Percentiles rank a stretch among this genome's conserved stretches.
Evolutionary conservation across 2,888 invertebrate genomes (phyloP).

Genomic region (Schizaphis graminum): DNA sequence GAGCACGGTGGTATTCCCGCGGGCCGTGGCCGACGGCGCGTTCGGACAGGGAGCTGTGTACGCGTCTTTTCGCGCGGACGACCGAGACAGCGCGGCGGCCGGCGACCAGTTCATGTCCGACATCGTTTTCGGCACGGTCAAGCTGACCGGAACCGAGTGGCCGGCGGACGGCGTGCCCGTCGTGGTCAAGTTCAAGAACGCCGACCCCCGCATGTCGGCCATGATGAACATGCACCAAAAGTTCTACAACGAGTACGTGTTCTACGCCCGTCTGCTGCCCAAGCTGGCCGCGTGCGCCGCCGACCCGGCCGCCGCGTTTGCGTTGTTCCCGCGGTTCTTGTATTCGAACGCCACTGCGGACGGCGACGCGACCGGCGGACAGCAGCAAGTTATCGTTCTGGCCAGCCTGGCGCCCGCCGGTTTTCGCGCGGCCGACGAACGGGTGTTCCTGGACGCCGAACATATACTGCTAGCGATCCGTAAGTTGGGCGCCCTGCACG

Average conservation of each 20-base stretch:
- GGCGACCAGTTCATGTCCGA: conserved; percentile 67
- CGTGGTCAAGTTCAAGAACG: conserved; percentile 66
- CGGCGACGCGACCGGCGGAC: not conserved
- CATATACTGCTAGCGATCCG: conserved; percentile 67
- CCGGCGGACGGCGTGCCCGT: not conserved
- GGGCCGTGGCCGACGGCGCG: conserved; percentile 23
- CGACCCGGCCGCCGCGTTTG: conserved; percentile 4
- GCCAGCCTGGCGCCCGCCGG: conserved; percentile 66
- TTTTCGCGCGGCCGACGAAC: conserved; percentile 60
- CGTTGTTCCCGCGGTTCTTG: conserved; percentile 66
- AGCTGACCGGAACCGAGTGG: not conserved
- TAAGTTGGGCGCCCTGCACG: conserved; percentile 68
- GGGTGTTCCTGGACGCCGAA: conserved; percentile 67
- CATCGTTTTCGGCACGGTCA: conserved; percentile 65
- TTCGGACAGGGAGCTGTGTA: conserved; percentile 11
- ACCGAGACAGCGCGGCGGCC: conserved; percentile 29
- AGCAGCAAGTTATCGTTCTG: conserved; percentile 66
- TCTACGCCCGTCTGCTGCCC: conserved; percentile 67
- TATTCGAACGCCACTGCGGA: conserved; percentile 62
- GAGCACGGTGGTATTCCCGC: not conserved
- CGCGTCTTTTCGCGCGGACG: conserved; percentile 39
- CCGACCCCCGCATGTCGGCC: conserved; percentile 9
- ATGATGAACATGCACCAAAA: conserved; percentile 59
- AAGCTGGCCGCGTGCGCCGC: conserved; percentile 55
- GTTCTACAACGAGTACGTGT: conserved; percentile 67